phyloP scores from a whole-genome alignment of 1,140 invertebrate species.

The Anastrepha ludens region DNA sequence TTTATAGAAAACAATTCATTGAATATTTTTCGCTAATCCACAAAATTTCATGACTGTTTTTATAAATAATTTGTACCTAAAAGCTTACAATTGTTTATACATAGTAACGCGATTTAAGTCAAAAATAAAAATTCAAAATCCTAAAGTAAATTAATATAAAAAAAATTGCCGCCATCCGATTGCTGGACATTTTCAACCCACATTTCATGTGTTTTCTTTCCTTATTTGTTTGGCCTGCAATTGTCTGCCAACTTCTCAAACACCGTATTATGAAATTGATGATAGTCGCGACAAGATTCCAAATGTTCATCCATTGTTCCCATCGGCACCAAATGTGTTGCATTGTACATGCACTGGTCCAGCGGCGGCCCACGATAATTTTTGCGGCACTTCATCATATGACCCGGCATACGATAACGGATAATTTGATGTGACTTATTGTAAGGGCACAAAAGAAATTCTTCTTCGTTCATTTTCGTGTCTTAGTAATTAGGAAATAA shows the following conservation, averaged over 20 bases:
- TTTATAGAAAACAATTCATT: no score
- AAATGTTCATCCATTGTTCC: constrained; percentile 65
- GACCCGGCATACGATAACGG: constrained; percentile 64
- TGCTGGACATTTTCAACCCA: no score
- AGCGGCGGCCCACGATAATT: constrained; percentile 64
- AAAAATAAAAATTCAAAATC: no score
- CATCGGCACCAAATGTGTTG: constrained; percentile 64
- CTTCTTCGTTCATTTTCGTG: constrained; percentile 61
- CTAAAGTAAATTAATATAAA: no score
- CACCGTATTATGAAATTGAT: constrained; percentile 53
- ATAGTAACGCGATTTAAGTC: no score
- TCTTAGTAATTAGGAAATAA: not conserved
- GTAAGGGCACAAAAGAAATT: constrained; percentile 64
- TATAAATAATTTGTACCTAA: no score
- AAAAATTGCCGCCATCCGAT: no score
- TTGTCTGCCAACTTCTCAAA: constrained; percentile 51
- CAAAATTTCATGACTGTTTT: no score
- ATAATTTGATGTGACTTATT: constrained; percentile 63
- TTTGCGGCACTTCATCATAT: constrained; percentile 65
- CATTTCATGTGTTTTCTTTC: no score
- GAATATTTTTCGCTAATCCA: no score
- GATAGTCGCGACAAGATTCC: constrained; percentile 60
- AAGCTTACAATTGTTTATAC: no score
- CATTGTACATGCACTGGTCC: constrained; percentile 67
- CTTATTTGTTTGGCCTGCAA: constrained; percentile 6